Evolutionary conservation across 1,140 invertebrate species (phyloP), one percentile per base, ranked within the genome.

Genomic region (Apis laboriosa): DNA sequence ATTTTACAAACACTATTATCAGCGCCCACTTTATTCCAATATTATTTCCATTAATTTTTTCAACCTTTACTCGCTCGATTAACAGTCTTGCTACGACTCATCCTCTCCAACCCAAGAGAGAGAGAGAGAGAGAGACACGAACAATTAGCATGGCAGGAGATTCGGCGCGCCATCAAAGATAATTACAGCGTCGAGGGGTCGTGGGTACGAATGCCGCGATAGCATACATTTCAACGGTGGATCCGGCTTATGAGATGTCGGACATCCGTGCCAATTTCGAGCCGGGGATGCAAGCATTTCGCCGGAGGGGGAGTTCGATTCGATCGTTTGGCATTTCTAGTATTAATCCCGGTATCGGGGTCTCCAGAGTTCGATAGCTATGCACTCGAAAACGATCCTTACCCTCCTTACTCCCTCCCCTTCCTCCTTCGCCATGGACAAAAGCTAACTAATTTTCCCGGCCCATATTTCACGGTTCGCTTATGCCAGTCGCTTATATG

Each of bases 131-230:
- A 34, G 34, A 43, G 1, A 17, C 60, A 49, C 53, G 77, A 77
- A 60, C 81, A 80, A 87, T 86, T 86, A 87, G 80, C 68, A 70
- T 85, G 43, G 73, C 68, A 83, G 80, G 34, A 64, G 71, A 67
- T 72, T 86, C 53, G 68, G 55, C 56, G 17, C 15, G 67, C 80
- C 60, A 72, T 86, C 60, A 85, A 73, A 84, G 77, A 85, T 85
- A 85, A 85, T 87, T 77, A 77, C 68, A 21, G 53, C 53, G 28
- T 80, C 53, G 66, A 63, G 84, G 71, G 77, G 77, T 77, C 55
- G 58, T 55, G 74, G 51, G 34, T 51, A 28, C 64, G 70, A 55
- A 83, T 83, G 51, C 58, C 60, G n/a, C 70, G 61, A 61, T 64
- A 74, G 68, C 77, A 73, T 55, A 83, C 81, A 83, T 83, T 78